Evolutionary conservation across 2,888 invertebrate species (phyloP), one percentile per base, ranked within the genome.

Genomic region (Desoria tigrina): DNA sequence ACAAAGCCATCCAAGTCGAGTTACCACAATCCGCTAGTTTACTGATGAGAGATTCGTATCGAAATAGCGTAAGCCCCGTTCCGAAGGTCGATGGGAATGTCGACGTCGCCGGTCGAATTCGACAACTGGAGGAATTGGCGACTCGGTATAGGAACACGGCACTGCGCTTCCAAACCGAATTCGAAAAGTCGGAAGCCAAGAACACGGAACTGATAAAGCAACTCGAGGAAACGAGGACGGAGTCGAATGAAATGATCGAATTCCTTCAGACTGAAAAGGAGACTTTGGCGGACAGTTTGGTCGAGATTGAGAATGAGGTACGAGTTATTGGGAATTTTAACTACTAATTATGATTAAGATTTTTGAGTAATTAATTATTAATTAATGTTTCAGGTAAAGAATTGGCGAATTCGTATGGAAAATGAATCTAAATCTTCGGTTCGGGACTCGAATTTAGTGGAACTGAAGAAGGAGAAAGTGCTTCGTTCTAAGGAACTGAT

Each of bases 191-290:
- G 1, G 74, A 74, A 56, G 82, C 86, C 0, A 88, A 89, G 72
- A 87, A 88, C 61, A 80, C 84, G 16, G 81, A 91, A 53, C 81
- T 89, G 63, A 87, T 88, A 71, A 76, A 74, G 51, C 88, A 92
- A 73, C 87, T 91, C 72, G 85, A 87, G 66, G 90, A 90, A 77
- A 84, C 88, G 26, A 92, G 93, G 79, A 85, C 85, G 23, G 93
- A 93, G 79, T 87, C 90, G 28, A 84, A 84, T 2, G 93, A 94
- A 81, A 84, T 93, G 82, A 90, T 92, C 79, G 92, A 93, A 78
- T 94, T 94, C 79, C 84, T 93, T 70, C 90, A 91, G 76, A 89
- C 90, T 11, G 93, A 94, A 81, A 92, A 92, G 77, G 85, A 86
- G 4, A 88, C 90, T 9, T 83, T 93, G 74, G 85, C 86, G 24